phyloP scores from a whole-genome alignment of 2,888 invertebrate species.

The Trisateles emortualis region DNA sequence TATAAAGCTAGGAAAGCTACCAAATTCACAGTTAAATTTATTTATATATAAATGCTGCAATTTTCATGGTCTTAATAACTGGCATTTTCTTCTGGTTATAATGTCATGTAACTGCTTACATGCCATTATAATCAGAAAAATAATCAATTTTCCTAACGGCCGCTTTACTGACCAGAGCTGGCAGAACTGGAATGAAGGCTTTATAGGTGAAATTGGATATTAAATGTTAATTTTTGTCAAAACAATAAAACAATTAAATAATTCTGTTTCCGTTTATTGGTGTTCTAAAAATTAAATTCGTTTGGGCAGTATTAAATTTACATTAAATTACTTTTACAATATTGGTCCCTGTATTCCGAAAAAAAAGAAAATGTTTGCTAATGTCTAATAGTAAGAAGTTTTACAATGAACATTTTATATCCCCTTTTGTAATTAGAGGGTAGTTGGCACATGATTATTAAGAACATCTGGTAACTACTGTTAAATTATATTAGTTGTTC shows the following conservation, averaged over 20 bases:
- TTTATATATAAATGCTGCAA: no score
- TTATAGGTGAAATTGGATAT: no score
- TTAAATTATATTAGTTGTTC: neutral
- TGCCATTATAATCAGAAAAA: no score
- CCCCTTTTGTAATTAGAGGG: neutral
- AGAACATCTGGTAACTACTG: neutral
- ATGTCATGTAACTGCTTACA: no score
- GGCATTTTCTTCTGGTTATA: no score
- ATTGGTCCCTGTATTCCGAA: constrained; percentile 41
- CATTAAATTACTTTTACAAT: constrained; percentile 24
- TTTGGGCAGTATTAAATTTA: constrained; percentile 51
- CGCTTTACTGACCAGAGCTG: no score
- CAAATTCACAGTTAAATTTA: no score
- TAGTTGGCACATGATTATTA: neutral
- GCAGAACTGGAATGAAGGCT: no score
- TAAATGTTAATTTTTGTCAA: no score
- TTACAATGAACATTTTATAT: neutral
- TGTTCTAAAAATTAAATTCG: constrained; percentile 60
- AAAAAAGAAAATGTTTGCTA: constrained; percentile 19
- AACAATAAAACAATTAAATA: constrained; percentile 25
- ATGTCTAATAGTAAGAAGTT: neutral
- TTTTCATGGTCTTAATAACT: no score
- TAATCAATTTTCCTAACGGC: no score
- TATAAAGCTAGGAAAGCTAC: no score
- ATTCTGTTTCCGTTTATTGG: constrained; percentile 36